Evolutionary conservation across 2,888 invertebrate genomes (phyloP), one percentile per base, ranked within the genome.

Genomic region (Agonum fuliginosum): DNA sequence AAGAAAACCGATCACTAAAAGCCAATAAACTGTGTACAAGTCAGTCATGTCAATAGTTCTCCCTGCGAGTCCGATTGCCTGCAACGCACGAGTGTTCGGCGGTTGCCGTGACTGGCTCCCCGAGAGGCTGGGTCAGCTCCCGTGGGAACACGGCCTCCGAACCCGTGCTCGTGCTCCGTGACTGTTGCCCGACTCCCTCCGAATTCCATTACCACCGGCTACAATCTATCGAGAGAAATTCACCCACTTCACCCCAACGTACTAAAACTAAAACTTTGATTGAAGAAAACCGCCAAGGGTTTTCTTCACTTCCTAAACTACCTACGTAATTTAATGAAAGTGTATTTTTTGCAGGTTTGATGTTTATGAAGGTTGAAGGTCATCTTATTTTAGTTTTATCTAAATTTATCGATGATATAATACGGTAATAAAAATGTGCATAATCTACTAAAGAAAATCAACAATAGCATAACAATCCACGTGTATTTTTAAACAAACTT

Each of bases 181-280:
- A 82, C 84, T 83, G 81, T 81, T 82, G 81, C 82, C 83, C 83
- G 83, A 82, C 84, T 83, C 81, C 81, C 83, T 81, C 82, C 82
- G 84, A 84, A 84, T 85, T 85, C 85, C 84, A 85, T 85, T 85
- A 84, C 83, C 82, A 82, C 82, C 82, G 78, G 80, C 82, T 81
- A 82, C 84, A 83, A 84, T 83, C 83, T 82, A 82, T 81, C 48
- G 76, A 76, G 58, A 51, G 69, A 51, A 58, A 10, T 69, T 30
- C n/a, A n/a, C n/a, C n/a, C n/a, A 22, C 24, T 69, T 78, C 62
- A 65, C 27, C 67, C 46, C 72, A 78, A 48, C 75, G 51, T 46
- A 78, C 65, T 41, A 67, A 78, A 71, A 75, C 78, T 65, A 75
- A 74, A 62, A 72, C 62, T 67, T 75, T 75, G 41, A 71, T 76